phyloP scores from a whole-genome alignment of 2,888 invertebrate genomes.

The Apocheima hispidaria region DNA sequence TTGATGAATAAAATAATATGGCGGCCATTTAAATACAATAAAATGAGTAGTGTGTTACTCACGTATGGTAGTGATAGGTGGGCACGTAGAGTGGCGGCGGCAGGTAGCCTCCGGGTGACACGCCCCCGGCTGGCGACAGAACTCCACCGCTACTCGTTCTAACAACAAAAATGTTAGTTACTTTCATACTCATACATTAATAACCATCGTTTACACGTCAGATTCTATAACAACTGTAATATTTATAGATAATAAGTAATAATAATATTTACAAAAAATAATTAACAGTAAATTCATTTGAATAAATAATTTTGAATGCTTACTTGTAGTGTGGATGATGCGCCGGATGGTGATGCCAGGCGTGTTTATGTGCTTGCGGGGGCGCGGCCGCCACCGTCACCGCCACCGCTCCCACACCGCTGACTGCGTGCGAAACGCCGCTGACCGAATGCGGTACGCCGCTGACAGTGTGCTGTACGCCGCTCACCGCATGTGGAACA shows the following conservation, averaged over 20 bases:
- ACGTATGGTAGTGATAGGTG: slow-evolving; percentile 83
- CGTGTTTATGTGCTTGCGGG: slow-evolving; percentile 70
- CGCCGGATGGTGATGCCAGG: slow-evolving; percentile 77
- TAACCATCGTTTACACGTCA: too few species aligned
- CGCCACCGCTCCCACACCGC: slow-evolving; percentile 37
- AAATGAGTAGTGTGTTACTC: slow-evolving; percentile 50
- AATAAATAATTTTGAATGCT: slow-evolving; percentile 41
- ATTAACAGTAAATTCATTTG: too few species aligned
- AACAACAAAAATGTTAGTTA: slow-evolving; percentile 11
- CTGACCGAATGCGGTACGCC: slow-evolving; percentile 8
- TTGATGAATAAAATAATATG: too few species aligned
- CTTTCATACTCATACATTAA: neutral
- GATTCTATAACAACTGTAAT: too few species aligned
- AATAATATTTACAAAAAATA: neutral
- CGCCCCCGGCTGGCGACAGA: slow-evolving; percentile 78
- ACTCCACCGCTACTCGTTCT: slow-evolving; percentile 77
- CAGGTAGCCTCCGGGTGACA: slow-evolving; percentile 79
- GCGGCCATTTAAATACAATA: neutral
- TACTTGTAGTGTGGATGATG: slow-evolving; percentile 78
- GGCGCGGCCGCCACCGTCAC: slow-evolving; percentile 47
- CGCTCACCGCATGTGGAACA: slow-evolving; percentile 18
- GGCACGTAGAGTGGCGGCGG: slow-evolving; percentile 81
- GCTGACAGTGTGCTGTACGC: slow-evolving; percentile 24
- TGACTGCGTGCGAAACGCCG: slow-evolving; percentile 32
- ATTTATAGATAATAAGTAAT: neutral